phyloP scores from a whole-genome alignment of 2,797 vertebrate genomes.

The Galagoides demidoff region DNA sequence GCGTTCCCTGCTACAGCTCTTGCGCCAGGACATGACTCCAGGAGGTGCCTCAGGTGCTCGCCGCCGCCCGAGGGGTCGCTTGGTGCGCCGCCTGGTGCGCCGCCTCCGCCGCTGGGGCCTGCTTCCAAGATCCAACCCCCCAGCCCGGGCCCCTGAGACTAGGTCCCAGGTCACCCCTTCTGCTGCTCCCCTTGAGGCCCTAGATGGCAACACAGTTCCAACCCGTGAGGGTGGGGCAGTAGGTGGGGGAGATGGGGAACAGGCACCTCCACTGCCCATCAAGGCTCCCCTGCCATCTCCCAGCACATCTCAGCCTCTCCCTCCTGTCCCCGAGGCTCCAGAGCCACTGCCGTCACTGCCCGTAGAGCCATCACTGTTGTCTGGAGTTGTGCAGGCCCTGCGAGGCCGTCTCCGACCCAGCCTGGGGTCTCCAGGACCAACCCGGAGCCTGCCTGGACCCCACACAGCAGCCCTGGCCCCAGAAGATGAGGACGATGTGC shows the following conservation, averaged over 20 bases:
- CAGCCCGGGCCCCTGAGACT: constrained; percentile 65
- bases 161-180: constrained; percentile 69
- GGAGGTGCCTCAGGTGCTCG: constrained; percentile 54
- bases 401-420: constrained; percentile 79
- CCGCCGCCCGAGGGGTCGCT: constrained; percentile 78
- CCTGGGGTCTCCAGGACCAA: constrained; percentile 52
- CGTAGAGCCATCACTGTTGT: constrained; percentile 73
- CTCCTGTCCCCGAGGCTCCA: background rate
- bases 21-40: constrained; percentile 82
- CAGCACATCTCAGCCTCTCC: background rate
- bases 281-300: constrained; percentile 68
- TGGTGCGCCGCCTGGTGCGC: constrained; percentile 81
- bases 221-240: constrained; percentile 71
- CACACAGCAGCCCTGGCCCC: constrained; percentile 58
- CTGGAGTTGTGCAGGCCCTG: constrained; percentile 82
- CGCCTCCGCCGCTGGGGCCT: constrained; percentile 85
- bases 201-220: constrained; percentile 57
- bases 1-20: constrained; percentile 83
- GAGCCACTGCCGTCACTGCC: constrained; percentile 1
- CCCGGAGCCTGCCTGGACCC: constrained; percentile 39
- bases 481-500: constrained; percentile 91
- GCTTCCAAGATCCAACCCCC: constrained; percentile 74
- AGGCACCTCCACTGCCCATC: constrained; percentile 76
- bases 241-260: constrained; percentile 76
- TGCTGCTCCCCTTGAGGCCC: constrained; percentile 50